Evolutionary conservation across 2,888 invertebrate species (phyloP), one percentile per base, ranked within the genome.

Genomic region (Eupithecia vulgata): DNA sequence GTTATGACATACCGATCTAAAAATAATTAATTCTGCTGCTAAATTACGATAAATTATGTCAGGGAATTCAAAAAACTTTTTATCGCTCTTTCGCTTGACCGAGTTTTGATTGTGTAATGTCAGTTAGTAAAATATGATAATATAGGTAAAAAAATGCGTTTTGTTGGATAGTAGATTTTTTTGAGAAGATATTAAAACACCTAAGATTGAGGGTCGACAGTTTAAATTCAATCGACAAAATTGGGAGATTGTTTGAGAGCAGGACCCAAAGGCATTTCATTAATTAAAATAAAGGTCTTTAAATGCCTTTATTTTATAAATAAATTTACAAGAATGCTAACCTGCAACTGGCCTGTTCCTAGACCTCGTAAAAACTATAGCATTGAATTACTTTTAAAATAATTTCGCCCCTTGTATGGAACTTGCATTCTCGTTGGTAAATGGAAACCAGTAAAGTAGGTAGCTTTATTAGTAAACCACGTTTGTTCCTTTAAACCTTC

Each of bases 311-410:
- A 52, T 52, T 61, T 61, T 61, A 34, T 17, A 1, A 61, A 61
- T 15, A 8, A 61, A 59, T 57, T 57, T 8, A 61, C 61, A 61
- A 61, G 17, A 61, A 61, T 7, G 17, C 12, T 0, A 61, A 17
- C 30, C 34, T 30, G 30, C 30, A 61, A 17, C 61, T 15, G 34
- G 34, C 34, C 17, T 61, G 61, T 61, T 61, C 15, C 15, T 34
- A 61, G 15, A 42, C 66, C 65, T 42, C 13, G 15, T 42, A n/a
- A 48, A 67, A 48, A n/a, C 66, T 42, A 66, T 74, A 64, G 66
- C 78, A 78, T 77, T 75, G 69, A 72, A 70, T 61, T 75, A 69
- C 17, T 62, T 62, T 62, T n/a, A 62, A 66, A 66, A 42, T 45
- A 45, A 34, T 66, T 66, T 66, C 45, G 45, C 66, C 15, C 42